Base-by-base conservation (phyloP, 92 coral and sea anemone genomes). In the Pocillopora meandrina region DNA sequence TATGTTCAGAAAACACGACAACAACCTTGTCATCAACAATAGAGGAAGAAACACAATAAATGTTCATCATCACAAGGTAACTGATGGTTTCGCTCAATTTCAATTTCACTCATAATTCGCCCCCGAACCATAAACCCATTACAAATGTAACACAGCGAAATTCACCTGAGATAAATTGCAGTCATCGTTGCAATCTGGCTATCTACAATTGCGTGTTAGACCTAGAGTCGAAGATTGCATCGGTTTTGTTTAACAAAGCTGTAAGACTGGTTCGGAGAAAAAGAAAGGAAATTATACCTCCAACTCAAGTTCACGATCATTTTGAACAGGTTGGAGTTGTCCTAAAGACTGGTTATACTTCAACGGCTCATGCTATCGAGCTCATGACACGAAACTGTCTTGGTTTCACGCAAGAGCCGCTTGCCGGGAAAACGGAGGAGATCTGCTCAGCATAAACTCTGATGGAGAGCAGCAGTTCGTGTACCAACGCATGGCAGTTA, bases 301-400 rank as follows among this genome's bases (percentile, higher is more conserved):
- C 0, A 42, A 2, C 49, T 42, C 5, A 42, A 42, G 5, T 0
- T 56, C 20, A 17, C 35, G 18, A 19, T 63, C 18, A 17, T 66
- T 15, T 60, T 64, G 1, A 61, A 83, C 80, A 83, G 86, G 86
- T 74, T 74, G 52, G 64, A 47, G 20, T 23, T 83, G 86, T 74
- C 58, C 86, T 14, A 0, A 23, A 49, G 64, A 65, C 63, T 83
- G 86, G 86, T 64, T 83, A 19, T 23, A 49, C 86, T 49, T 57
- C 19, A 26, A 74, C 31, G 80, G 74, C 5, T 91, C 94, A 3
- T 91, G 94, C 59, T 91, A 91, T 85, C 75, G 86, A 70, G 66
- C 62, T n/a, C 81, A 61, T 81, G 56, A 16, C 76, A 12, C 49
- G 16, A 21, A 61, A 15, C n/a, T 26, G 33, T 70, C 86, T 11